These are phyloP conservation scores for Apotomis betuletana DNA, from an alignment of 2,888 invertebrate species.

Conservation along the genomic window DNA sequence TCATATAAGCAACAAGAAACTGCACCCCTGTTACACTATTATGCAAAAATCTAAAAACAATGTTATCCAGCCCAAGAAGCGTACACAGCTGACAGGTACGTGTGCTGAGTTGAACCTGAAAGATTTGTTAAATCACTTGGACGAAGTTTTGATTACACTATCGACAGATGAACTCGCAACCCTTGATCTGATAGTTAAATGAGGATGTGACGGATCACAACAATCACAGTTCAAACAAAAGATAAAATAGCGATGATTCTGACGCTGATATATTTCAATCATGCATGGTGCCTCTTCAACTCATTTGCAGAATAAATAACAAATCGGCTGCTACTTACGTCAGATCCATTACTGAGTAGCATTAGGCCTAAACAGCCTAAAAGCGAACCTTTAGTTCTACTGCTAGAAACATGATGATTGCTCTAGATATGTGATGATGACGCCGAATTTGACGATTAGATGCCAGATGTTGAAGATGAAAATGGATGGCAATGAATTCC, in stretches of 20 bases:
- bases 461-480: too few relatives aligned
- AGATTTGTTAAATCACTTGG: slow-evolving; percentile 30
- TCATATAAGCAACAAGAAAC: neutral
- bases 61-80: slow-evolving; percentile 39
- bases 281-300: slow-evolving; percentile 1
- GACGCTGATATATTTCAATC: slow-evolving; percentile 54
- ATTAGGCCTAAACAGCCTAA: too few relatives aligned
- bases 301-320: neutral
- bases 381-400: too few relatives aligned
- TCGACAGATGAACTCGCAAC: slow-evolving; percentile 34
- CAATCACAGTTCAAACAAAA: slow-evolving; percentile 51
- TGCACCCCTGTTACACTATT: slow-evolving; percentile 37
- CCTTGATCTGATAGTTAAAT: slow-evolving; percentile 44
- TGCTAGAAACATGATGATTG: too few relatives aligned
- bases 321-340: neutral
- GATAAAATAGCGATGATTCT: slow-evolving; percentile 45
- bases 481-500: too few relatives aligned
- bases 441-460: too few relatives aligned
- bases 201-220: slow-evolving; percentile 52
- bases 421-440: too few relatives aligned
- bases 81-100: slow-evolving; percentile 22
- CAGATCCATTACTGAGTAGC: too few relatives aligned
- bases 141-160: slow-evolving; percentile 29
- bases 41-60: slow-evolving; percentile 35
- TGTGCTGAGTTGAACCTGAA: slow-evolving; percentile 37